phyloP scores from a whole-genome alignment of 2,888 invertebrate species.

The Idaea biselata region DNA sequence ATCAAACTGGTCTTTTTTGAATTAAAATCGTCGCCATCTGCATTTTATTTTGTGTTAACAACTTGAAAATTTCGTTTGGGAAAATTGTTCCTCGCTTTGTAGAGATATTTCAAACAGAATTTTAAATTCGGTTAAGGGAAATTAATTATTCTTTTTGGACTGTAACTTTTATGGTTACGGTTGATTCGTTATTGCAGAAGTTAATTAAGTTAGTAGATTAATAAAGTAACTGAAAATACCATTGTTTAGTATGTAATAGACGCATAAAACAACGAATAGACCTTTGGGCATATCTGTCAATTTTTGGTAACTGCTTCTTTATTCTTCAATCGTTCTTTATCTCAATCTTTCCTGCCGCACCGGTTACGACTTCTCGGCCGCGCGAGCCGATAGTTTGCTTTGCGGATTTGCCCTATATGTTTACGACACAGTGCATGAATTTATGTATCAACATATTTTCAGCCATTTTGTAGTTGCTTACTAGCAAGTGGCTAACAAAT shows the following conservation, averaged over 20 bases:
- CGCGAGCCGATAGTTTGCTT: too few species aligned
- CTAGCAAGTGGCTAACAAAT: too few species aligned
- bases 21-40: slow-evolving; percentile 4
- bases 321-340: too few species aligned
- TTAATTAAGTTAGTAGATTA: not conserved
- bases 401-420: too few species aligned
- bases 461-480: too few species aligned
- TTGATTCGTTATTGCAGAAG: not conserved
- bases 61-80: not conserved
- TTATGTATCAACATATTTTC: too few species aligned
- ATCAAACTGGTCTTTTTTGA: not conserved
- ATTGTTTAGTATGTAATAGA: not conserved
- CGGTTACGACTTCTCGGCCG: too few species aligned
- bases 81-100: not conserved
- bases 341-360: too few species aligned
- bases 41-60: not conserved
- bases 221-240: not conserved
- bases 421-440: too few species aligned
- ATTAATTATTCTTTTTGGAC: not conserved
- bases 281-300: too few species aligned
- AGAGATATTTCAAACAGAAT: not conserved
- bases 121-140: not conserved
- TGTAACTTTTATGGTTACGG: not conserved
- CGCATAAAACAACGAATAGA: not conserved
- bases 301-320: too few species aligned